These are phyloP conservation scores for Perognathus longimembris DNA, from an alignment of 2,113 vertebrate species.

Conservation along the genomic window DNA sequence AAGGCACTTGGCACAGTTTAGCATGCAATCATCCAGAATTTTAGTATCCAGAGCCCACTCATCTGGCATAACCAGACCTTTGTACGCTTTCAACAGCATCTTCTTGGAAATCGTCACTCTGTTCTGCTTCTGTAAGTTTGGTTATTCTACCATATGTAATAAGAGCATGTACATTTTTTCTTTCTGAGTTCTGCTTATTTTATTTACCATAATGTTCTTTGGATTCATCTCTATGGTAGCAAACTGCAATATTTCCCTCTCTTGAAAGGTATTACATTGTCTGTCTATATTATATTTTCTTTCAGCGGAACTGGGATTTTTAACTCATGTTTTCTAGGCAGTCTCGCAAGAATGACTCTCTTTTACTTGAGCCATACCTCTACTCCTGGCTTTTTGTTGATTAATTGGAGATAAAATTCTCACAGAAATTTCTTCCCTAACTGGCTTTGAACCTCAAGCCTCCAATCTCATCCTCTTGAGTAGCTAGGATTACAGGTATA, in stretches of 20 bases:
- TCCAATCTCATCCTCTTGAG: no score
- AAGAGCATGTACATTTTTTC: background rate
- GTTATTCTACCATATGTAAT: background rate
- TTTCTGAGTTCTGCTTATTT: background rate
- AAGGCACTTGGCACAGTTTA: background rate
- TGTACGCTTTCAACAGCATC: background rate
- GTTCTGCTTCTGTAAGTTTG: background rate
- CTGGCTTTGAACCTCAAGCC: no score
- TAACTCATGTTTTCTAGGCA: no score
- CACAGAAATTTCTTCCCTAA: no score
- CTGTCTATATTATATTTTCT: background rate
- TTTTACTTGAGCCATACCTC: no score
- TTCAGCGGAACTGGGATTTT: background rate
- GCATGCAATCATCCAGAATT: background rate
- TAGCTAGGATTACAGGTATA: no score
- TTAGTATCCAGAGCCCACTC: background rate
- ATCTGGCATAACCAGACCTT: background rate
- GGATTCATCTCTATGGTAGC: background rate
- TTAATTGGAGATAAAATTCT: no score
- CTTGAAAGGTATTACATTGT: background rate
- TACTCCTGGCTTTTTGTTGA: no score
- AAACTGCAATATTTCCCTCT: background rate
- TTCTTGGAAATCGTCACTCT: background rate
- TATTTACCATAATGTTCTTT: background rate
- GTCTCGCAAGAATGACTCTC: no score